phyloP scores from a whole-genome alignment of 1,140 invertebrate genomes.

The Pygmarrhopalites habei region DNA sequence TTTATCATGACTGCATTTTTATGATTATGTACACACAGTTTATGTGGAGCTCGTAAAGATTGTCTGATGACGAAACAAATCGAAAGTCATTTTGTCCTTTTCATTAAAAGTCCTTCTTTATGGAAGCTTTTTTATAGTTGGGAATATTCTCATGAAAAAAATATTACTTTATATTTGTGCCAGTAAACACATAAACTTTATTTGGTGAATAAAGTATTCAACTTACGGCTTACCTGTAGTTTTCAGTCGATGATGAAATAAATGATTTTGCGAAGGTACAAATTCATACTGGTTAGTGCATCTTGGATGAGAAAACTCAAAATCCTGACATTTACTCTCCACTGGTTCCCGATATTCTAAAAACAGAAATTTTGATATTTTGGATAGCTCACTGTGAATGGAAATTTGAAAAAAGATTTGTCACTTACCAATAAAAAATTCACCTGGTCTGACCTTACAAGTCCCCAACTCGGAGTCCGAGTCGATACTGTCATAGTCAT shows the following conservation, averaged over 20 bases:
- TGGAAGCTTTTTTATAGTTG: too few relatives aligned
- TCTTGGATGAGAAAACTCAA: conserved; percentile 16
- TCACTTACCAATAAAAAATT: conserved; percentile 23
- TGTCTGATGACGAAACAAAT: too few relatives aligned
- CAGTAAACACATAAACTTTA: too few relatives aligned
- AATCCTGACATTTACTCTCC: conserved; percentile 20
- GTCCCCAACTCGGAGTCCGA: conserved; percentile 49
- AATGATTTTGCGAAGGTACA: conserved; percentile 20
- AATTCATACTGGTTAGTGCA: conserved; percentile 34
- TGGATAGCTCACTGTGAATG: neutral
- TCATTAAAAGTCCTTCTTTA: too few relatives aligned
- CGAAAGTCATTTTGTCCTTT: too few relatives aligned
- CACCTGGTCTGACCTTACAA: conserved; percentile 8
- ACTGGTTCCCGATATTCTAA: conserved; percentile 8
- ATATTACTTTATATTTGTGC: too few relatives aligned
- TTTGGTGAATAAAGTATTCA: too few relatives aligned
- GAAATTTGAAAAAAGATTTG: neutral
- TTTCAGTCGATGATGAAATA: conserved; percentile 13
- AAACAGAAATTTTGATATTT: conserved; percentile 3
- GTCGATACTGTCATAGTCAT: conserved; percentile 54
- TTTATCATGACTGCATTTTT: too few relatives aligned
- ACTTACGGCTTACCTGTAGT: too few relatives aligned
- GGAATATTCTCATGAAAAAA: too few relatives aligned
- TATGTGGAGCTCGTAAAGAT: too few relatives aligned
- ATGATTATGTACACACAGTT: too few relatives aligned